phyloP scores from a whole-genome alignment of 2,797 vertebrate genomes.

The Nasua narica region DNA sequence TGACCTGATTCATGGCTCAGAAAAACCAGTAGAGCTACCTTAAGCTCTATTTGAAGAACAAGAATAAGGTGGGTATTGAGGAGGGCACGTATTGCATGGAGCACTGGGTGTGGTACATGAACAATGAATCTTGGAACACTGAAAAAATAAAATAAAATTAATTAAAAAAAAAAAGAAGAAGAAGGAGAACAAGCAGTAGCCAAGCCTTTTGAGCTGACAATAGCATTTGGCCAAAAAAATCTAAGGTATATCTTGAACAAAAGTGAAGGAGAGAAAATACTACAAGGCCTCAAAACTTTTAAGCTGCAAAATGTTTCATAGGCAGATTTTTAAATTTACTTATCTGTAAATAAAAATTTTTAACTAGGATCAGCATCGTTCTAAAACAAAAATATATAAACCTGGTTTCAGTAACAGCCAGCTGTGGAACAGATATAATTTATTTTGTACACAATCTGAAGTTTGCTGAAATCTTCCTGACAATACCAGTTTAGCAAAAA shows the following conservation, averaged over 20 bases:
- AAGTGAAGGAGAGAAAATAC: background rate
- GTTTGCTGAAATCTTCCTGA: background rate
- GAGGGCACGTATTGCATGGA: no score
- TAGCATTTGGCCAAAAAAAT: background rate
- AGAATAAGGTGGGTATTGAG: no score
- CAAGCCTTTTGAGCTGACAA: background rate
- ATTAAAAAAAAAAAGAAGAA: no score
- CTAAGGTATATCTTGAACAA: background rate
- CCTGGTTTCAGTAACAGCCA: background rate
- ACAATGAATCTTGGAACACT: no score
- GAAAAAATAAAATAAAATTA: no score
- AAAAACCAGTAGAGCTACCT: background rate
- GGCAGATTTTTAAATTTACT: background rate
- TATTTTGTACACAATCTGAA: background rate
- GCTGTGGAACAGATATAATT: background rate
- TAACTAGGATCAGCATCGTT: background rate
- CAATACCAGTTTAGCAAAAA: background rate
- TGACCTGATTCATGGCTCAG: background rate
- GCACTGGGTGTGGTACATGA: no score
- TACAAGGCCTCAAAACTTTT: background rate
- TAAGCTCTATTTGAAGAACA: no score
- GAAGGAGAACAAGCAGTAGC: background rate
- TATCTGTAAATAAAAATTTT: background rate
- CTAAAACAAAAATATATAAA: slow-evolving; percentile 4
- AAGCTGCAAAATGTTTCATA: background rate